These are phyloP conservation scores for Otus scops DNA, from an alignment of 2,797 vertebrate species.

Conservation along the genomic window DNA sequence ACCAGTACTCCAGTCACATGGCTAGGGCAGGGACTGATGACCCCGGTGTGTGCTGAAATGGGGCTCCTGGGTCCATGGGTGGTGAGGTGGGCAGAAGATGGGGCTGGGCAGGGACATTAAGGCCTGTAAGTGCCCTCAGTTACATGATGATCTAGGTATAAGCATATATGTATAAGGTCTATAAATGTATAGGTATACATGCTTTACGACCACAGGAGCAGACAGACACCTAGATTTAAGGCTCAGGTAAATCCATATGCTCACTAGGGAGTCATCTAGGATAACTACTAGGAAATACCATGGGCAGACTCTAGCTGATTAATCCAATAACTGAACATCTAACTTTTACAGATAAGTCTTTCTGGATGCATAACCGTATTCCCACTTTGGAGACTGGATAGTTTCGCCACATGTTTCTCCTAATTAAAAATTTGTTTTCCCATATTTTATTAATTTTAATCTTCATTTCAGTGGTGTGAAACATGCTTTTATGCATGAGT, in stretches of 20 bases:
- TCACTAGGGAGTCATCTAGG: background rate
- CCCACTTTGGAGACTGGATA: background rate
- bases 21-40: background rate
- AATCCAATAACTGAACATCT: background rate
- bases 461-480: background rate
- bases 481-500: background rate
- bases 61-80: background rate
- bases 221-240: background rate
- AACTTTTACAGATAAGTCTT: background rate
- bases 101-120: background rate
- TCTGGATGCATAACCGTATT: background rate
- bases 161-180: background rate
- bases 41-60: accelerated
- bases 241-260: background rate
- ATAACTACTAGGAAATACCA: background rate
- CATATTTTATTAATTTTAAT: background rate
- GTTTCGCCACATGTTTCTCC: background rate
- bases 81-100: background rate
- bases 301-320: background rate
- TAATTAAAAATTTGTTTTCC: background rate
- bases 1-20: accelerated
- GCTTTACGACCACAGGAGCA: background rate
- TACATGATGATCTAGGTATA: background rate
- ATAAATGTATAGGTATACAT: background rate
- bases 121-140: background rate